phyloP scores from a whole-genome alignment of 1,140 invertebrate species.

The Drosophila sechellia region DNA sequence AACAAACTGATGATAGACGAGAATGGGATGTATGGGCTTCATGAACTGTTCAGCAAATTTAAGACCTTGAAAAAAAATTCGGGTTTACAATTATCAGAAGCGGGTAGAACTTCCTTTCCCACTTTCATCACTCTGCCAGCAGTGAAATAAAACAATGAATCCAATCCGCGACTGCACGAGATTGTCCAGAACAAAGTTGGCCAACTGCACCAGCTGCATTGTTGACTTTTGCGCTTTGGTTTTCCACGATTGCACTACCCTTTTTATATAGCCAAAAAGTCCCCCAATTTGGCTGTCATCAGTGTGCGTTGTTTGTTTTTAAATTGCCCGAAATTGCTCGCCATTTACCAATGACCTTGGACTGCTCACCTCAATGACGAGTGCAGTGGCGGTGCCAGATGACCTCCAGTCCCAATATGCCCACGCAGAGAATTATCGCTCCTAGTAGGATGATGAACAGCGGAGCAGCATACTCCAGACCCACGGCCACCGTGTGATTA shows the following conservation, averaged over 20 bases:
- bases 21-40: constrained; percentile 17
- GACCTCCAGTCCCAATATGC: constrained; percentile 59
- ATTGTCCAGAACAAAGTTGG: constrained; percentile 71
- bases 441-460: constrained; percentile 56
- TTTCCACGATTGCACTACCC: not conserved
- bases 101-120: not conserved
- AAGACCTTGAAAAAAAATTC: constrained; percentile 28
- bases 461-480: constrained; percentile 62
- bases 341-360: constrained; percentile 13
- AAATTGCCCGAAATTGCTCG: constrained; percentile 59
- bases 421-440: constrained; percentile 51
- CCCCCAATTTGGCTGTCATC: constrained; percentile 56
- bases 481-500: constrained; percentile 63
- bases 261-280: constrained; percentile 43
- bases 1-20: constrained; percentile 66
- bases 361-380: constrained; percentile 28
- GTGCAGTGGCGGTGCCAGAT: constrained; percentile 43
- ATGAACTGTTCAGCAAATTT: constrained; percentile 39
- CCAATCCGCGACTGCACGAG: constrained; percentile 57
- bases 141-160: constrained; percentile 69
- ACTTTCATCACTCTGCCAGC: constrained; percentile 70
- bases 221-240: constrained; percentile 33
- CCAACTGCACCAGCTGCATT: constrained; percentile 64
- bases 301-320: constrained; percentile 52
- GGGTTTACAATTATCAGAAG: not conserved